A percentile compares a stretch with the other conserved stretches of the same genome.
These are phyloP conservation scores for Ptychobarbus kaznakovi DNA, from an alignment of 2,797 vertebrate species.

Conservation along the genomic window DNA sequence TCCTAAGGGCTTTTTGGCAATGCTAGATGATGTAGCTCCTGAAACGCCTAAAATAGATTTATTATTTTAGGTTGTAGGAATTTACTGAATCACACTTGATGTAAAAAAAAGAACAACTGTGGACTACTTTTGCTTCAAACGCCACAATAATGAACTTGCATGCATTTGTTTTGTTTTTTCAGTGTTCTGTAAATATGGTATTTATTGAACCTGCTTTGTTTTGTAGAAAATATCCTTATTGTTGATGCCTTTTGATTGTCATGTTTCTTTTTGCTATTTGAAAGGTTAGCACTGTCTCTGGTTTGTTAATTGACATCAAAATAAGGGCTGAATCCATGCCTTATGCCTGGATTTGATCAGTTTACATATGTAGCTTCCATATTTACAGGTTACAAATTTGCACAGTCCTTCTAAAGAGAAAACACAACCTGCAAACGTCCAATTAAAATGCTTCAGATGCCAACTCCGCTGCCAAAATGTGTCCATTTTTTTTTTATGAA, in stretches of 20 bases:
- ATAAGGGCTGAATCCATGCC: conserved; percentile 47
- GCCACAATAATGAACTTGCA: conserved; percentile 73
- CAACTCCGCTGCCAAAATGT: background rate
- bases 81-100: conserved; percentile 26
- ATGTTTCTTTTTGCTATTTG: conserved; percentile 40
- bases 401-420: conserved; percentile 24
- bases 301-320: conserved; percentile 17
- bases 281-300: conserved; percentile 38
- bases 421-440: background rate
- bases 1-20: conserved; percentile 16
- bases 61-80: background rate
- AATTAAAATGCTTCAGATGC: conserved; percentile 39
- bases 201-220: conserved; percentile 82
- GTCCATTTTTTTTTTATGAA: background rate
- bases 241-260: conserved; percentile 59
- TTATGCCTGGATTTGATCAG: conserved; percentile 43
- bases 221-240: conserved; percentile 79
- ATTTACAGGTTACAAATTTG: conserved; percentile 41
- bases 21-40: conserved; percentile 23
- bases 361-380: conserved; percentile 46
- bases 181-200: conserved; percentile 76
- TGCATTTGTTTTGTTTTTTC: conserved; percentile 70
- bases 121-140: conserved; percentile 60
- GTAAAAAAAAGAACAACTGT: conserved; percentile 2
- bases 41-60: background rate